Evolutionary conservation across 2,797 vertebrate species (phyloP).

Genomic region (Parambassis ranga): DNA sequence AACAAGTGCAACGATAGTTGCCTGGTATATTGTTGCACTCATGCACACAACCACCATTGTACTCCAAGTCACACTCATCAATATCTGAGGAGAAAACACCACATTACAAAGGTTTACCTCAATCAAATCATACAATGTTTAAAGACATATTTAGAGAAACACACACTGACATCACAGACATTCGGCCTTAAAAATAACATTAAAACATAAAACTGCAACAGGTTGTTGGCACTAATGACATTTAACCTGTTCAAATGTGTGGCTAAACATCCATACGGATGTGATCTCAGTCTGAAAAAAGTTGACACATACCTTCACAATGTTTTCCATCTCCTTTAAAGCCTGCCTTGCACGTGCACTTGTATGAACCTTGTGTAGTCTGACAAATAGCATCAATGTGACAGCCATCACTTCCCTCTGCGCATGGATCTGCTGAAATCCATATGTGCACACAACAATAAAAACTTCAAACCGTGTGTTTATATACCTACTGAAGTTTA

Average conservation of each 20-base stretch:
- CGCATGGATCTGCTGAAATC: constrained; percentile 87
- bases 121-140: no score
- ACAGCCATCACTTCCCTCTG: constrained; percentile 91
- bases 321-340: constrained; percentile 92
- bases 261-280: background rate
- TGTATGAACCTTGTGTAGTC: constrained; percentile 90
- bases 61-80: constrained; percentile 94
- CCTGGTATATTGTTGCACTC: constrained; percentile 98
- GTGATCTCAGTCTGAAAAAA: background rate
- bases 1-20: constrained; percentile 97
- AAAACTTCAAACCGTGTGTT: background rate
- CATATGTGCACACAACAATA: constrained; percentile 3
- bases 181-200: no score
- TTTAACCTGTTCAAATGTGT: background rate
- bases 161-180: no score
- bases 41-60: constrained; percentile 96
- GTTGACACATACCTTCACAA: constrained; percentile 86
- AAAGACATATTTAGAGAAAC: no score
- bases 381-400: constrained; percentile 96
- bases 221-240: background rate
- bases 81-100: constrained; percentile 84
- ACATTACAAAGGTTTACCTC: constrained; percentile 40
- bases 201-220: no score
- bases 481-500: background rate
- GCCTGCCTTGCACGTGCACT: constrained; percentile 93